phyloP scores from a whole-genome alignment of 2,797 vertebrate genomes.

The Sebastes iracundus region DNA sequence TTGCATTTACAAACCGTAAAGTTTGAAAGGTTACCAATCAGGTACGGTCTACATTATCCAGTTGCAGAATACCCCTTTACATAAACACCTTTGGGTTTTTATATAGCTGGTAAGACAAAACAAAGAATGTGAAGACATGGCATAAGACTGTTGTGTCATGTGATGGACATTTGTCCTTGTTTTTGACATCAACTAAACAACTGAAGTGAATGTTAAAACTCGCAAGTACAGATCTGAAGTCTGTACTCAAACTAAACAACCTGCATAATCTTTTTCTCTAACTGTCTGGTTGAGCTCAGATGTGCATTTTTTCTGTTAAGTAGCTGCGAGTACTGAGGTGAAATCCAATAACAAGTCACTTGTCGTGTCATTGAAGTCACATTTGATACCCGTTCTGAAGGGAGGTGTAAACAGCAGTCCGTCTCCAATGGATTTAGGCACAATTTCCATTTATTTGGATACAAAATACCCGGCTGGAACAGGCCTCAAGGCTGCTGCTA shows the following conservation, averaged over 20 bases:
- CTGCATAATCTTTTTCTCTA: not conserved
- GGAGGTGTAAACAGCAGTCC: not conserved
- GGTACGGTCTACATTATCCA: no score
- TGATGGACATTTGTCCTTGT: not conserved
- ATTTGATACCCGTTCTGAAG: not conserved
- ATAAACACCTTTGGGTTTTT: not conserved
- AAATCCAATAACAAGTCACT: slow-evolving; percentile 5
- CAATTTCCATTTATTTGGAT: slow-evolving; percentile 15
- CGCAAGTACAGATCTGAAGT: not conserved
- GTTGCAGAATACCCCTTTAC: not conserved
- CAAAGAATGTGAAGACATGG: not conserved
- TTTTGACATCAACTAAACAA: not conserved
- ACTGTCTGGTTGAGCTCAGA: not conserved
- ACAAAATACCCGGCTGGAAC: not conserved
- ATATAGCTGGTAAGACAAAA: not conserved
- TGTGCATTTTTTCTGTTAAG: not conserved
- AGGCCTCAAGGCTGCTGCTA: not conserved
- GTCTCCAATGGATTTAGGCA: not conserved
- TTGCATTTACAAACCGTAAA: no score
- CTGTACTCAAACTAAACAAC: not conserved
- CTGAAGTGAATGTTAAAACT: no score
- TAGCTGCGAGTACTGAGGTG: not conserved
- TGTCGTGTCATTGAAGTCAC: not conserved
- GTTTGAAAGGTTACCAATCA: no score
- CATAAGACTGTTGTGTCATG: not conserved